phyloP scores from a whole-genome alignment of 2,888 invertebrate genomes.

The Ophioninae sp. region DNA sequence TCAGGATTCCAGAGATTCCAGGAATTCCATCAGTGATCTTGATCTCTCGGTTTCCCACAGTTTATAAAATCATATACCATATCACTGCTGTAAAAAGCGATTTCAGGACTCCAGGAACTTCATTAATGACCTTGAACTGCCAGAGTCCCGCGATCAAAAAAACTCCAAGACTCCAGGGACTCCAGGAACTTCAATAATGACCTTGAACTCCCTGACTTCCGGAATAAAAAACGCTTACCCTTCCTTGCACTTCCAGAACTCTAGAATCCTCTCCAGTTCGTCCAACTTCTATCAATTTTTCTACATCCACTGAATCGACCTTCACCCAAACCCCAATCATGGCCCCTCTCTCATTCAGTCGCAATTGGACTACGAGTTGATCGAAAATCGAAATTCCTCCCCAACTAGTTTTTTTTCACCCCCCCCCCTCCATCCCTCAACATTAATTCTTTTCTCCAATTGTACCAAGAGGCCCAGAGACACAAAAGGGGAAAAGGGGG shows the following conservation, averaged over 20 bases:
- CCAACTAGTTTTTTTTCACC: too few relatives aligned
- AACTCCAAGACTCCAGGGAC: too few relatives aligned
- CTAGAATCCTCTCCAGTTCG: not conserved
- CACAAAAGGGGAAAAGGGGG: not conserved
- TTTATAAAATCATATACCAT: not conserved
- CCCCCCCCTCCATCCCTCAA: not conserved
- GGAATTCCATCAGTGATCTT: too few relatives aligned
- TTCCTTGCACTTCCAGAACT: not conserved
- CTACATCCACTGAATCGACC: not conserved
- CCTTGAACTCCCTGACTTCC: not conserved
- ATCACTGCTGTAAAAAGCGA: too few relatives aligned
- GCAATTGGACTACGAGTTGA: not conserved
- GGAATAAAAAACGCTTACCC: not conserved
- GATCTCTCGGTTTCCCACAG: not conserved
- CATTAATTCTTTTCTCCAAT: not conserved
- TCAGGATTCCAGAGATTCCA: too few relatives aligned
- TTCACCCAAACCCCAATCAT: not conserved
- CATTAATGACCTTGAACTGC: too few relatives aligned
- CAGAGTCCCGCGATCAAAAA: too few relatives aligned
- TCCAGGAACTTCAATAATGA: too few relatives aligned
- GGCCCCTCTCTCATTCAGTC: not conserved
- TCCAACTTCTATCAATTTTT: not conserved
- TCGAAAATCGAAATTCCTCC: too few relatives aligned
- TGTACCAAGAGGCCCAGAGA: not conserved
- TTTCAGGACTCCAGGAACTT: too few relatives aligned